Percentiles rank a stretch among this genome's conserved stretches.
Conservation (phyloP, 2,113 vertebrate species). For the Cebus imitator region DNA sequence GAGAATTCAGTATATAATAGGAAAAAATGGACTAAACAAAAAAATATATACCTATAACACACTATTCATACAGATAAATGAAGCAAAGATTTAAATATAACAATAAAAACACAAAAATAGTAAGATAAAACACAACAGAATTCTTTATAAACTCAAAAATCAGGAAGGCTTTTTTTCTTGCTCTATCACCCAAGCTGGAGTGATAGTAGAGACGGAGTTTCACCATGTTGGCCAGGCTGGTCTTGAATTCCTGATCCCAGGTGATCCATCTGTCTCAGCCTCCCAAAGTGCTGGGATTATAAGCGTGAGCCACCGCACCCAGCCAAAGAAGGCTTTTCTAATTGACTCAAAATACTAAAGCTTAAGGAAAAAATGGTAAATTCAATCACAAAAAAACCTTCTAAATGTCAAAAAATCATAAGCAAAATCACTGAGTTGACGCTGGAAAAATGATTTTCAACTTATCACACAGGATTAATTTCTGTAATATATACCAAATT, state of each 20-base stretch:
- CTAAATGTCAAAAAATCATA: neutral
- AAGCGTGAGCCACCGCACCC: too few species aligned
- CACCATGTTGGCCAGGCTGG: too few species aligned
- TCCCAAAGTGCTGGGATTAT: too few species aligned
- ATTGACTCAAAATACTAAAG: neutral
- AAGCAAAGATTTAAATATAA: neutral
- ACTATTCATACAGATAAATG: neutral
- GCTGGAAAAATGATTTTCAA: neutral
- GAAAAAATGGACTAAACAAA: neutral
- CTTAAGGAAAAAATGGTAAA: neutral
- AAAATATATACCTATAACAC: neutral
- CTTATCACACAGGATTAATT: neutral
- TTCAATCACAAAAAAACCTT: neutral
- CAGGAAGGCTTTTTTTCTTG: neutral
- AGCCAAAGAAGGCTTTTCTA: constrained; percentile 2
- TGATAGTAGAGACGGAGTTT: too few species aligned
- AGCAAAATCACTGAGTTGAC: neutral
- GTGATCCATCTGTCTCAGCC: too few species aligned
- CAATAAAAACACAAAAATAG: neutral
- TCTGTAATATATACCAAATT: neutral
- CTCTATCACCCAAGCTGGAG: too few species aligned
- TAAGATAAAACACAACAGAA: neutral
- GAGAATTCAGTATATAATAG: neutral
- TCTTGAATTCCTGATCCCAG: too few species aligned
- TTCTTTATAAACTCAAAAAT: neutral